These are phyloP conservation scores for Caenorhabditis drosophilae DNA, from an alignment of 2,888 invertebrate genomes.

Conservation along the genomic window DNA sequence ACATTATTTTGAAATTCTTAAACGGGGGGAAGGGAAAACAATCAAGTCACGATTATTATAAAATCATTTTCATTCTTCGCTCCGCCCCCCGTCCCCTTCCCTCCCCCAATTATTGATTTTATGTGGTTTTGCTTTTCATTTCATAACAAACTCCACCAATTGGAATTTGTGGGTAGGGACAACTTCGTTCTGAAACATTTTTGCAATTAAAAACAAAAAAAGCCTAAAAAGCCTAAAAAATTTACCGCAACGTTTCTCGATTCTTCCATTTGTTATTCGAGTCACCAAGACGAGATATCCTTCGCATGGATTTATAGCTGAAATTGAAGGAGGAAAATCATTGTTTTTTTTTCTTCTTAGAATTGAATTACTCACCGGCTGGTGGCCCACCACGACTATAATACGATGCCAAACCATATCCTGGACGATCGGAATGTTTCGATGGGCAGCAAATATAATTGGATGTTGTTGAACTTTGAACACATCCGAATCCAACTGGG, in stretches of 20 bases:
- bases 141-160: slow-evolving; percentile 59
- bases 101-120: no score
- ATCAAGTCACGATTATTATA: no score
- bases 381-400: slow-evolving; percentile 31
- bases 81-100: no score
- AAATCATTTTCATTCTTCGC: no score
- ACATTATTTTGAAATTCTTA: no score
- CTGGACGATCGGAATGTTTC: slow-evolving; percentile 27
- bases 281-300: slow-evolving; percentile 48
- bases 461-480: slow-evolving; percentile 27
- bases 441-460: slow-evolving; percentile 46
- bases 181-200: slow-evolving; percentile 49
- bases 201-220: not conserved
- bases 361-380: slow-evolving; percentile 3
- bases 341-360: not conserved
- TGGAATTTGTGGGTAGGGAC: slow-evolving; percentile 52
- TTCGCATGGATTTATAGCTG: slow-evolving; percentile 41
- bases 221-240: slow-evolving; percentile 1
- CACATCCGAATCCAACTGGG: slow-evolving; percentile 44
- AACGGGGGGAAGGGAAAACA: no score
- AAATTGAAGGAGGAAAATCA: not conserved
- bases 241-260: slow-evolving; percentile 55
- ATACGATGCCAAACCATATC: slow-evolving; percentile 23
- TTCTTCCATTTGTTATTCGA: slow-evolving; percentile 41
- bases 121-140: slow-evolving; percentile 27